Evolutionary conservation across 2,888 invertebrate genomes (phyloP), one percentile per base, ranked within the genome.

Genomic region (Rhogogaster chlorosoma): DNA sequence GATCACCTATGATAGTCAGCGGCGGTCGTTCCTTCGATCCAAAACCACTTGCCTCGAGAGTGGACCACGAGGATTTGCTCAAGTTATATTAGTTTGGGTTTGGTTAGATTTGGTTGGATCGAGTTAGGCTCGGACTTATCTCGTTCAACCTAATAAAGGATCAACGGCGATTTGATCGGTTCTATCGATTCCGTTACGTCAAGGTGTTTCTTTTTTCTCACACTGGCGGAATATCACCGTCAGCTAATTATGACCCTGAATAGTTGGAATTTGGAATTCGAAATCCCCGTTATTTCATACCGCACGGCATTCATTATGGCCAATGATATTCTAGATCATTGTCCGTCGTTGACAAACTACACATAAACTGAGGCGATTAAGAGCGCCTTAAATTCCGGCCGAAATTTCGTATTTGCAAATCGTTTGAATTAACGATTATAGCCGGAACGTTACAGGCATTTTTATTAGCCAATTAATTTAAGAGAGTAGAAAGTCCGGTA

Each of bases 1-100:
- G 42, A 73, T 73, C 73, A 73, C 73, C 73, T 73, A 73, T 42
- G 73, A 42, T 73, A 22, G 42, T 26, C 73, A 42, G 42, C 12
- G 38, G 36, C 15, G 15, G 42, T 73, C 73, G 73, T 38, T 73
- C 9, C 22, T 29, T 73, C 38, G 22, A 77, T 49, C 77, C 49
- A 67, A 83, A 83, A 67, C 64, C 83, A 70, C 64, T 83, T 83
- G 45, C 64, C 26, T 45, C 32, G 29, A n/a, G n/a, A 70, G 42
- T 64, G 67, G 83, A 83, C 83, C 29, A 70, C 45, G 70, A 83
- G 83, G 53, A 83, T 64, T 49, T 70, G 83, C 67, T 83, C 64
- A 67, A 64, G 83, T 83, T 83, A 64, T 83, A 83, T 83, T 83
- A 83, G 67, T 83, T 83, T 83, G n/a, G 83, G 80, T 80, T 38